Percentiles rank a stretch among this genome's conserved stretches.
These are phyloP conservation scores for Orchesellides sinensis DNA, from an alignment of 2,888 invertebrate species.

Conservation along the genomic window DNA sequence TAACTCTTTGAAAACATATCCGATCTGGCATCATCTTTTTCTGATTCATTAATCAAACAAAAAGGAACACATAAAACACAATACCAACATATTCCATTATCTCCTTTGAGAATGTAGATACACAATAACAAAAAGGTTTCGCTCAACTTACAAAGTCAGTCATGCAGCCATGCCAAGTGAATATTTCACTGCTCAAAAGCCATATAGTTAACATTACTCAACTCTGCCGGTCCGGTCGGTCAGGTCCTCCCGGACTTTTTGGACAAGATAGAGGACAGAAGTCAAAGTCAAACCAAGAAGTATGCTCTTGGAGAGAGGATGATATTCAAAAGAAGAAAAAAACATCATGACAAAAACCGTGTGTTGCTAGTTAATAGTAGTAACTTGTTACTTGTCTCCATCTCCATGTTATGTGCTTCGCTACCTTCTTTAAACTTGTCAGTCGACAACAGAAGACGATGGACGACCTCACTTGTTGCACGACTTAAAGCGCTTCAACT, in stretches of 20 bases:
- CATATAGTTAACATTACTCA: slow-evolving; percentile 39
- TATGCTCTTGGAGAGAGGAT: slow-evolving; percentile 15
- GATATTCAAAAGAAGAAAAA: slow-evolving; percentile 3
- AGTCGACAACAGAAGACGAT: slow-evolving; percentile 27
- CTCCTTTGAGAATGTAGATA: neutral
- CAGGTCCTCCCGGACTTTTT: neutral
- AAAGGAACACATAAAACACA: slow-evolving; percentile 38
- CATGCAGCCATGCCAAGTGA: slow-evolving; percentile 9
- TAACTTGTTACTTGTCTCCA: slow-evolving; percentile 26
- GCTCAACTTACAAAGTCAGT: slow-evolving; percentile 14
- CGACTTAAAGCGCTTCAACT: neutral
- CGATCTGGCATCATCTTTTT: slow-evolving; percentile 25
- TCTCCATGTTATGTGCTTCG: slow-evolving; percentile 29
- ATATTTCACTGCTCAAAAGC: slow-evolving; percentile 51
- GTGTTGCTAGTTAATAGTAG: slow-evolving; percentile 29
- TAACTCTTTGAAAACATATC: slow-evolving; percentile 13
- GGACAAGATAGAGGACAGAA: slow-evolving; percentile 26
- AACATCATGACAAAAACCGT: slow-evolving; percentile 16
- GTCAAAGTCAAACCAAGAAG: slow-evolving; percentile 3
- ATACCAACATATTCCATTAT: neutral
- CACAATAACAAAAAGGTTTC: neutral
- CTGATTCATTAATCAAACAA: slow-evolving; percentile 59
- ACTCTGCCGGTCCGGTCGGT: neutral
- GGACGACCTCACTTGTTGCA: neutral
- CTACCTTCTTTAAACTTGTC: slow-evolving; percentile 33